Evolutionary conservation across 2,113 vertebrate genomes (phyloP), one percentile per base, ranked within the genome.

Genomic region (Hipposideros armiger): DNA sequence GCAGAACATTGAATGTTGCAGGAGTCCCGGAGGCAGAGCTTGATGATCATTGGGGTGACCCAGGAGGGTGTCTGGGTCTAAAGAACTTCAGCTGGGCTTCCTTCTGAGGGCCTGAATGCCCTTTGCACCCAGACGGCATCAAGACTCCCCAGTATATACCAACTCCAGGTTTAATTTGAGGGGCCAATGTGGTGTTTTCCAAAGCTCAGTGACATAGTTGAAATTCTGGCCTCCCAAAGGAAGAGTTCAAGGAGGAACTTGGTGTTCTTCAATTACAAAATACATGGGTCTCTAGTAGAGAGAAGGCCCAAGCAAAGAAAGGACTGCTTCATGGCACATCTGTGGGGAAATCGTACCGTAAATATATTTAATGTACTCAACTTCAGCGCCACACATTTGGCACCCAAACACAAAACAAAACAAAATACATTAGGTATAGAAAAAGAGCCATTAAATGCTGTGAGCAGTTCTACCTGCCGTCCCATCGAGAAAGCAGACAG

Each of bases 401-500:
- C 60, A 82, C 83, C 54, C 56, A 93, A 91, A 83, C 64, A 93
- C 28, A 67, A 60, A 73, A 73, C 56, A 36, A 88, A 84, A 32
- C 50, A 77, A 84, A 74, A 78, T 30, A 4, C 47, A 30, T 14
- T 14, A 4, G 32, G 2, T 40, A n/a, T 30, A 91, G 81, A 47
- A 64, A 64, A 72, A 52, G 77, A 84, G 36, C 5, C 15, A 14
- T 87, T n/a, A 24, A 42, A 60, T 45, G 26, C 42, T 32, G 0
- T 28, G 32, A 17, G 11, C 78, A 66, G 0, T n/a, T 62, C 40
- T 24, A 90, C 67, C 64, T 67, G 72, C 16, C 28, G 62, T 50
- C 54, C 72, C 32, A 5, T 4, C 0, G n/a, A n/a, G 74, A 67
- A 26, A 80, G 19, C 58, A 11, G 45, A 52, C 16, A 62, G 40